These are phyloP conservation scores for Urophycis tenuis DNA, from an alignment of 2,797 vertebrate genomes.

Conservation along the genomic window DNA sequence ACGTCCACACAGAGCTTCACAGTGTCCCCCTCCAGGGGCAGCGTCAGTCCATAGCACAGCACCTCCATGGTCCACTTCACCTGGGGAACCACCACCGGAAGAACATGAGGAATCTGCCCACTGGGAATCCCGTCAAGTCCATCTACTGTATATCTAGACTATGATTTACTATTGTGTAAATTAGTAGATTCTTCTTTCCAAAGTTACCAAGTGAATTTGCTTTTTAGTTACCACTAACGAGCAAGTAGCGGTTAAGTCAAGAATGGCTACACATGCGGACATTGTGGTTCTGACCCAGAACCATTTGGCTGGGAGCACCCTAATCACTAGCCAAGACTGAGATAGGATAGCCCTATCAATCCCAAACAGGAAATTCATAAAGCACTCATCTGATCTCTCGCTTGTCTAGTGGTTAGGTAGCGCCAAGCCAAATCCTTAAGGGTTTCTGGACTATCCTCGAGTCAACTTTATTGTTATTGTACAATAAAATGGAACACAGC, in stretches of 20 bases:
- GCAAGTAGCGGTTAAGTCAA: neutral
- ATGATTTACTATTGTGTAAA: neutral
- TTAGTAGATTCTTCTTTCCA: neutral
- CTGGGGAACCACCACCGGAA: slow-evolving; percentile 48
- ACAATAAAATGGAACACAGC: neutral
- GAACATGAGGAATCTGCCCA: neutral
- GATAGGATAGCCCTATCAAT: neutral
- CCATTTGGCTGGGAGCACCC: neutral
- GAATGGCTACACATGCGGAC: neutral
- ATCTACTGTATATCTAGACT: neutral
- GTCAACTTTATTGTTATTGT: neutral
- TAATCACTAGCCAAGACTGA: neutral
- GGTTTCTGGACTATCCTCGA: neutral
- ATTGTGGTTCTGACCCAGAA: neutral
- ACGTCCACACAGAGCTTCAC: slow-evolving; percentile 95
- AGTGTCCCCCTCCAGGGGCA: slow-evolving; percentile 90
- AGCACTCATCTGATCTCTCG: neutral
- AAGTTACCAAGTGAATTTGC: neutral
- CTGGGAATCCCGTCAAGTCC: too few species aligned
- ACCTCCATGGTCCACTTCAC: slow-evolving; percentile 99
- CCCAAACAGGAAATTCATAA: neutral
- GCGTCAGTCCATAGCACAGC: slow-evolving; percentile 89
- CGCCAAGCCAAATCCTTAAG: neutral
- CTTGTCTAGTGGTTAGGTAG: neutral
- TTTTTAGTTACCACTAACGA: neutral